Evolutionary conservation across 1,140 invertebrate genomes (phyloP).

Genomic region (Pissodes strobi): DNA sequence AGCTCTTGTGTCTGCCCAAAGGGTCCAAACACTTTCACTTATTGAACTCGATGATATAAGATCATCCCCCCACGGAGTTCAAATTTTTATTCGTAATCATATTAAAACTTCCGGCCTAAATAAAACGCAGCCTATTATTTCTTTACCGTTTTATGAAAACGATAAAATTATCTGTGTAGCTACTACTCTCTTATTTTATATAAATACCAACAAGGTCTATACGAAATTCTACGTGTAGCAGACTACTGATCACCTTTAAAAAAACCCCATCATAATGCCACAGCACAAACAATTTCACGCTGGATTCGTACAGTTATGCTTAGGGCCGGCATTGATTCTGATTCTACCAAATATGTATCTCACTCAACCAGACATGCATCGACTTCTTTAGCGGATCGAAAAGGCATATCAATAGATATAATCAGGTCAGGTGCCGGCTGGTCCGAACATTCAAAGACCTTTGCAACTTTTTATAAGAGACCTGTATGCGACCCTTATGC

Average conservation of each 20-base stretch:
- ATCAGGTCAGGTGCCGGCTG: too few species aligned
- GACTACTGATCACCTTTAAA: background rate
- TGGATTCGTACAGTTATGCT: background rate
- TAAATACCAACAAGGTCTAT: background rate
- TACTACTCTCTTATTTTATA: background rate
- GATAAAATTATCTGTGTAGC: conserved; percentile 9
- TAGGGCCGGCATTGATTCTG: background rate
- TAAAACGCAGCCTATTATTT: too few species aligned
- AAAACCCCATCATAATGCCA: conserved; percentile 1
- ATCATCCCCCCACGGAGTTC: background rate
- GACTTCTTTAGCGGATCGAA: too few species aligned
- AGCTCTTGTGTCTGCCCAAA: too few species aligned
- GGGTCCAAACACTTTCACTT: too few species aligned
- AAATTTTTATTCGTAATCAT: background rate
- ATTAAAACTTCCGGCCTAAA: conserved; percentile 2
- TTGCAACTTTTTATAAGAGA: too few species aligned
- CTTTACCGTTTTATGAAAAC: too few species aligned
- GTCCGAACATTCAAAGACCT: too few species aligned
- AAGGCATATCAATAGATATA: too few species aligned
- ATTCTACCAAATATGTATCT: background rate
- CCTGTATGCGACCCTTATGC: too few species aligned
- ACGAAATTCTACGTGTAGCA: background rate
- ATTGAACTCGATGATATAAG: background rate
- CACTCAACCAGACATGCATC: too few species aligned
- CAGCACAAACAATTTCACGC: background rate